These are phyloP conservation scores for Andrena bicolor DNA, from an alignment of 2,888 invertebrate species.

Conservation along the genomic window DNA sequence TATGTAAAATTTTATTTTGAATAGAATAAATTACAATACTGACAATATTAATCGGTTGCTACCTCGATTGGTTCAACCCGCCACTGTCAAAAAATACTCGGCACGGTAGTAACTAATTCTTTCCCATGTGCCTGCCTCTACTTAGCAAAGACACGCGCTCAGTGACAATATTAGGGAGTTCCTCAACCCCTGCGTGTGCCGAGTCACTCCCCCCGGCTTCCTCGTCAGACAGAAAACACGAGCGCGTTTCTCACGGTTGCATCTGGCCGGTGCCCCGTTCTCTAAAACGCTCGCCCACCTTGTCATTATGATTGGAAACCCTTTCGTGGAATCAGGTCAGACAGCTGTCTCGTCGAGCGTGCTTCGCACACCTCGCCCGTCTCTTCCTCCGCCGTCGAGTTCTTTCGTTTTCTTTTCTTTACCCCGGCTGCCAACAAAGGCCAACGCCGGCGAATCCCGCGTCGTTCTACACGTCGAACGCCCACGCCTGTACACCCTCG, in stretches of 20 bases:
- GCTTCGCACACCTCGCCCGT: slow-evolving; percentile 35
- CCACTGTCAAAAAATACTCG: too few relatives aligned
- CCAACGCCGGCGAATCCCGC: slow-evolving; percentile 52
- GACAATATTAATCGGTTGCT: too few relatives aligned
- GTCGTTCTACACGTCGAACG: slow-evolving; percentile 31
- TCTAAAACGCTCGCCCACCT: slow-evolving; percentile 59
- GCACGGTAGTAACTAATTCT: too few relatives aligned
- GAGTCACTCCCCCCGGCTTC: not conserved
- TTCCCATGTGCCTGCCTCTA: too few relatives aligned
- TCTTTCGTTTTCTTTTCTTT: slow-evolving; percentile 32
- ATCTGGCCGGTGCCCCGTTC: slow-evolving; percentile 35
- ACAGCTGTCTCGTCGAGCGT: slow-evolving; percentile 63
- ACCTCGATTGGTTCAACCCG: too few relatives aligned
- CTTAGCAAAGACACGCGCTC: too few relatives aligned
- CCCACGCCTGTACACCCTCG: slow-evolving; percentile 58
- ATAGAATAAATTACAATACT: too few relatives aligned
- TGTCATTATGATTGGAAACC: slow-evolving; percentile 64
- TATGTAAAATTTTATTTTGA: too few relatives aligned
- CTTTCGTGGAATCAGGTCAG: slow-evolving; percentile 72
- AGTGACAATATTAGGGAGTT: too few relatives aligned
- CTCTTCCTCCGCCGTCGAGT: slow-evolving; percentile 45
- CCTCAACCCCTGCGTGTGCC: too few relatives aligned
- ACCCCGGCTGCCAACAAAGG: slow-evolving; percentile 57
- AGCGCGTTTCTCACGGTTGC: slow-evolving; percentile 34
- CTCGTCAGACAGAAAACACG: not conserved